Evolutionary conservation across 2,113 vertebrate species (phyloP).

Genomic region (Melanerpes aurifrons): DNA sequence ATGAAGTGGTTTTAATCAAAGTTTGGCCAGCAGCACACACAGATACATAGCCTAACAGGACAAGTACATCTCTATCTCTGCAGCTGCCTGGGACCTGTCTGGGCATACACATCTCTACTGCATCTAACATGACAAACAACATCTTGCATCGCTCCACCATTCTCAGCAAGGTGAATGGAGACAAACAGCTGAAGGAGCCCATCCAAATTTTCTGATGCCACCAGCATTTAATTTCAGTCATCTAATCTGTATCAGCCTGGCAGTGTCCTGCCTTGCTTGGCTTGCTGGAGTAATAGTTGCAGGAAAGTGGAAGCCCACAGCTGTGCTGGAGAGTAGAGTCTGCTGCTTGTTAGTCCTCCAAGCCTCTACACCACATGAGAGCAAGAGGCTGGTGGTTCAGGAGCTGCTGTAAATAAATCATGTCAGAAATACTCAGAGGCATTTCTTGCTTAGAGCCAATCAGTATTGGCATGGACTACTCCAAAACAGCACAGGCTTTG

Average conservation of each 20-base stretch:
- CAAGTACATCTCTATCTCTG: neutral
- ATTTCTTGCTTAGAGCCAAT: neutral
- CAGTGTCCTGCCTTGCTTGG: neutral
- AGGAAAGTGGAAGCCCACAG: neutral
- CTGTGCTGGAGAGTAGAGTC: neutral
- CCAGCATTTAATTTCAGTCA: neutral
- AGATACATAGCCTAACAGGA: neutral
- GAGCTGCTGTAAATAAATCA: neutral
- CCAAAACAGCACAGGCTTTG: neutral
- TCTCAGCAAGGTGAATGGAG: accelerated
- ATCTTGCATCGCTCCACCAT: neutral
- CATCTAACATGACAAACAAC: neutral
- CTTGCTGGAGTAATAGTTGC: neutral
- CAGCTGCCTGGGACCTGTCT: neutral
- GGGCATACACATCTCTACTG: neutral
- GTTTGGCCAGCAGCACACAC: neutral
- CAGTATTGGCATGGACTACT: neutral
- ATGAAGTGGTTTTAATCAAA: neutral
- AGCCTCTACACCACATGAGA: neutral
- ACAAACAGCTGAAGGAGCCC: neutral
- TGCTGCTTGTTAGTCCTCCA: neutral
- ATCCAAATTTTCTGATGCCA: neutral
- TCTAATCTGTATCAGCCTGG: accelerated
- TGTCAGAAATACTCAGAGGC: neutral
- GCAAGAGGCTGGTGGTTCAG: neutral